Base-by-base conservation (phyloP, 64 coral and sea anemone genomes). In the Actinia equina region DNA sequence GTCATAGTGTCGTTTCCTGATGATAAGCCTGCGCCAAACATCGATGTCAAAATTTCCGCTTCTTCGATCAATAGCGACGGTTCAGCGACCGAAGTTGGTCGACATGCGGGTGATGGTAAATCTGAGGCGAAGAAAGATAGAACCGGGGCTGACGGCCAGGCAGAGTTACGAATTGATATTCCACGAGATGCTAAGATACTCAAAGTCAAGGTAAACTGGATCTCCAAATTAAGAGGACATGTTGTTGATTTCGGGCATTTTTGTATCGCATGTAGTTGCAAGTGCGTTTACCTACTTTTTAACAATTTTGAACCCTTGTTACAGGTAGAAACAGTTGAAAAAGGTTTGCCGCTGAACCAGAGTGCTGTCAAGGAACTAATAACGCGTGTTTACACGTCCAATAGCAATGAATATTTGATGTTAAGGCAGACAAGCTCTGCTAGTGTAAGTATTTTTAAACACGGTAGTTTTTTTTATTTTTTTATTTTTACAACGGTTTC, bases 11-110 rank as follows among this genome's bases (percentile, higher is more conserved):
- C 85, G 2, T 90, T 86, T 69, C 87, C 93, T 6, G 92, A 93
- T 18, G 90, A 90, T 52, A 86, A 88, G n/a, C 82, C 88, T 11
- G 93, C 84, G 62, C 53, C 15, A 3, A 76, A 84, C 19, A 53
- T 95, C 18, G 89, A 90, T 42, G 65, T 98, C 64, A 83, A 88
- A 61, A 94, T 98, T 43, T 62, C 59, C 13, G 93, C 88, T 5
- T 59, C 41, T 20, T 91, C 60, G 13, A 94, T 52, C 18, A 88
- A 77, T 30, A 20, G 6, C 11, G 82, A 83, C 22, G 17, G 10
- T 61, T 12, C 0, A 27, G 69, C 12, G 69, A 74, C 69, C 26
- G 69, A 27, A 10, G 69, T 74, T 74, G 23, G 10, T 18, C n/a
- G 69, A 25, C 46, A 49, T 49, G 46, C 7, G 46, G 23, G 27